Evolutionary conservation across 1,140 invertebrate genomes (phyloP).

Genomic region (Saccostrea cuccullata): DNA sequence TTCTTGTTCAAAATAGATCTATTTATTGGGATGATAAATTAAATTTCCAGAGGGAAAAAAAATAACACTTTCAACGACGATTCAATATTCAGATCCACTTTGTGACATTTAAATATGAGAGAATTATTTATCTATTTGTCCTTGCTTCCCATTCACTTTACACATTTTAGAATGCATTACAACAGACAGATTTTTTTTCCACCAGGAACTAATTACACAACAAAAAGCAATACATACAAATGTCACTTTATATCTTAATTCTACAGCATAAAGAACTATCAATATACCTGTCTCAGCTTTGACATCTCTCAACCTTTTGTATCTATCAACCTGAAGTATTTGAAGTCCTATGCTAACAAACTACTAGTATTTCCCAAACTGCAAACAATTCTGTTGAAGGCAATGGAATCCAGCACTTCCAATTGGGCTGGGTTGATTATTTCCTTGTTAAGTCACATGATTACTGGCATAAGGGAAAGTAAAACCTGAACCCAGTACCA

Average conservation of each 20-base stretch:
- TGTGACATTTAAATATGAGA: neutral
- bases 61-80: neutral
- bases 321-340: neutral
- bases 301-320: neutral
- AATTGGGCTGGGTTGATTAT: neutral
- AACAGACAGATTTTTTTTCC: neutral
- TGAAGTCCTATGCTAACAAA: neutral
- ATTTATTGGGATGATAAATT: neutral
- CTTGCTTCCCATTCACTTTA: neutral
- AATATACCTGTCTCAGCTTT: constrained; percentile 8
- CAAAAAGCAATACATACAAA: neutral
- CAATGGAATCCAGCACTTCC: neutral
- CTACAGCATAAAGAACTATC: neutral
- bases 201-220: constrained; percentile 1
- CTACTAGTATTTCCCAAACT: neutral
- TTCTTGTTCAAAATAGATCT: neutral
- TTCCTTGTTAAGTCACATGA: constrained; percentile 25
- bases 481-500: neutral
- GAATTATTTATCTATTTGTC: neutral
- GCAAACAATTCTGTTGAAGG: neutral
- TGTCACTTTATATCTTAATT: neutral
- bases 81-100: too few species aligned
- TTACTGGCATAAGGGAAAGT: neutral
- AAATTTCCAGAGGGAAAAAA: neutral
- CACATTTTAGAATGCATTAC: neutral